A percentile compares a stretch with the other conserved stretches of the same genome.
These are phyloP conservation scores for Malurus alboscapulatus DNA, from an alignment of 2,113 vertebrate genomes.

Conservation along the genomic window DNA sequence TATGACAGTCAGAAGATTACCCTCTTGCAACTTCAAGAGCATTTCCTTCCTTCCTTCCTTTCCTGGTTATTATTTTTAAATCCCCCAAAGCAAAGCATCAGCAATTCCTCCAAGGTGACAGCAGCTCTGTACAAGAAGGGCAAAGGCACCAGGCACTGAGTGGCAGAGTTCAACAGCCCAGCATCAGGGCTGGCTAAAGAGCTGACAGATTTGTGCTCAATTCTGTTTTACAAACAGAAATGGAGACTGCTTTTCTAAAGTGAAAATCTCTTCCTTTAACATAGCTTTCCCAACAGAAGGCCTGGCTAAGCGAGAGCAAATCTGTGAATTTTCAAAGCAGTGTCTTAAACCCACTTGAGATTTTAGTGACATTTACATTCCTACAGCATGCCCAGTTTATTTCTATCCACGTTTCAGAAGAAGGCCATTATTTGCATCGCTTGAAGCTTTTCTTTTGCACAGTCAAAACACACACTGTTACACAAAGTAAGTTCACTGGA, in stretches of 20 bases:
- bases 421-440: not conserved
- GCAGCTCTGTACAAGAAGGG: not conserved
- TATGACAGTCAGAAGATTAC: not conserved
- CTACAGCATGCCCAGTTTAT: not conserved
- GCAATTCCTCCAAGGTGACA: not conserved
- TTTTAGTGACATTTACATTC: slow-evolving; percentile 45
- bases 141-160: not conserved
- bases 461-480: slow-evolving; percentile 4
- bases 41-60: not conserved
- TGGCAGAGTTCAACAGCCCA: not conserved
- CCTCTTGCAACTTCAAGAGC: not conserved
- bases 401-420: slow-evolving; percentile 17
- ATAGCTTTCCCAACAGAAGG: not conserved
- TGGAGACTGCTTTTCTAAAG: not conserved
- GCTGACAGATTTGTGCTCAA: not conserved
- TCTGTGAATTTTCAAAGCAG: not conserved
- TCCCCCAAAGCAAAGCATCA: not conserved
- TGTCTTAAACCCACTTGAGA: not conserved
- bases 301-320: not conserved
- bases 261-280: not conserved
- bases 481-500: not conserved
- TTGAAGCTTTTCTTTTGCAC: slow-evolving; percentile 24
- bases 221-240: not conserved
- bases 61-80: not conserved
- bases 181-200: not conserved